Evolutionary conservation across 2,888 invertebrate genomes (phyloP), one percentile per base, ranked within the genome.

Genomic region (Cerceris rybyensis): DNA sequence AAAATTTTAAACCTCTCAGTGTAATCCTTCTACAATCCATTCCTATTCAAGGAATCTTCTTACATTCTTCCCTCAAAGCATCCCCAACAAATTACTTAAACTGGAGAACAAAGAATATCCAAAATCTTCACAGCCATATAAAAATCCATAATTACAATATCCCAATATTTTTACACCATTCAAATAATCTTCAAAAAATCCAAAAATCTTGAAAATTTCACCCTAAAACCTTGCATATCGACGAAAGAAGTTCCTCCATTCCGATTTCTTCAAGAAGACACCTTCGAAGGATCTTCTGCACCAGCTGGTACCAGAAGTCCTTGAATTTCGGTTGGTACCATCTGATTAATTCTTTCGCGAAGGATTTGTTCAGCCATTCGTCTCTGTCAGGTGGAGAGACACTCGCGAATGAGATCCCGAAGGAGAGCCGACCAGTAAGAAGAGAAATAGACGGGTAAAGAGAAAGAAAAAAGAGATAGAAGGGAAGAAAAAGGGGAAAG

Each of bases 261-360:
- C 13, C 28, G 2, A 13, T 17, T 2, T 16, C 17, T 11, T 50
- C 50, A 5, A 11, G 13, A 50, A 50, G n/a, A n/a, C 13, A n/a
- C 50, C 50, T 7, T n/a, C 11, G n/a, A 6, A 7, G 11, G 6
- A n/a, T n/a, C 50, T 16, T 41, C 58, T 11, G 28, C 9, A 7
- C 41, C n/a, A n/a, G 5, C 14, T 28, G 39, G 11, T 59, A n/a
- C 17, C 14, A 46, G 4, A 16, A n/a, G 13, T 46, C 43, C 17
- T 43, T n/a, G 63, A 63, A 70, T 63, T 64, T 67, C 61, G 50
- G 41, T 64, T 1, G 50, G 50, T 49, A n/a, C 57, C 66, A 61
- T 11, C 49, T 59, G 77, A 74, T 68, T 74, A 65, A 69, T 78
- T 70, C 69, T 61, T 71, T 46, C 16, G 28, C 49, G 57, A 50